phyloP scores from a whole-genome alignment of 1,140 invertebrate species.

The Ceratina japonica region DNA sequence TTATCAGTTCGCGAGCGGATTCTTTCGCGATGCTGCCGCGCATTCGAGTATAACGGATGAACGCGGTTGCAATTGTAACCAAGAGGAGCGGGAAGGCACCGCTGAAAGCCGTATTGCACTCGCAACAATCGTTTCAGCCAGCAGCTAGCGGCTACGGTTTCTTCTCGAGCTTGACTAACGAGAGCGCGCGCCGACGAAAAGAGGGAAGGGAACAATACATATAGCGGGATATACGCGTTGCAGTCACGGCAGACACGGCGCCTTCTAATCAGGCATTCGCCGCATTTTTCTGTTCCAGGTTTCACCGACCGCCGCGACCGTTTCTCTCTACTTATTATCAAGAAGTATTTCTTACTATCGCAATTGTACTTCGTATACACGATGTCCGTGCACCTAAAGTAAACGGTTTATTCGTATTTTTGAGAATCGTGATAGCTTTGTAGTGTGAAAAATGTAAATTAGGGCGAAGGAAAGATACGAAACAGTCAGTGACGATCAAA shows the following conservation, averaged over 20 bases:
- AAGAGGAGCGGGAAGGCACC: neutral
- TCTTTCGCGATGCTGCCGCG: neutral
- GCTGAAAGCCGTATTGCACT: slow-evolving; percentile 2
- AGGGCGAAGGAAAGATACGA: slow-evolving; percentile 43
- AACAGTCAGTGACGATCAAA: neutral
- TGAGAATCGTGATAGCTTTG: slow-evolving; percentile 66
- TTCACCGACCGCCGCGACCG: slow-evolving; percentile 43
- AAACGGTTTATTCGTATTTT: slow-evolving; percentile 66
- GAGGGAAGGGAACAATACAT: neutral
- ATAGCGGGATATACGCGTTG: neutral
- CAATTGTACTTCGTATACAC: slow-evolving; percentile 59
- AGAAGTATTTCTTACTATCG: slow-evolving; percentile 64
- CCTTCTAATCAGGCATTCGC: slow-evolving; percentile 17
- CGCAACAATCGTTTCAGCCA: slow-evolving; percentile 11
- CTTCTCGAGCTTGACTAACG: slow-evolving; percentile 17
- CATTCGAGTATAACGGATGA: neutral
- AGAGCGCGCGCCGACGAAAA: neutral
- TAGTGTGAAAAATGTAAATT: slow-evolving; percentile 66
- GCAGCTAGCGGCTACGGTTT: neutral
- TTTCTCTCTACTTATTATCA: slow-evolving; percentile 67
- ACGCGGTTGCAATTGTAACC: neutral
- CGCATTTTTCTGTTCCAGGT: slow-evolving; percentile 50
- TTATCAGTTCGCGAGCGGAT: neutral
- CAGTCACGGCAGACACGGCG: neutral
- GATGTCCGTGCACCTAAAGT: slow-evolving; percentile 54